Conservation (phyloP, 2,888 invertebrate genomes). For the Lasiommata megera region DNA sequence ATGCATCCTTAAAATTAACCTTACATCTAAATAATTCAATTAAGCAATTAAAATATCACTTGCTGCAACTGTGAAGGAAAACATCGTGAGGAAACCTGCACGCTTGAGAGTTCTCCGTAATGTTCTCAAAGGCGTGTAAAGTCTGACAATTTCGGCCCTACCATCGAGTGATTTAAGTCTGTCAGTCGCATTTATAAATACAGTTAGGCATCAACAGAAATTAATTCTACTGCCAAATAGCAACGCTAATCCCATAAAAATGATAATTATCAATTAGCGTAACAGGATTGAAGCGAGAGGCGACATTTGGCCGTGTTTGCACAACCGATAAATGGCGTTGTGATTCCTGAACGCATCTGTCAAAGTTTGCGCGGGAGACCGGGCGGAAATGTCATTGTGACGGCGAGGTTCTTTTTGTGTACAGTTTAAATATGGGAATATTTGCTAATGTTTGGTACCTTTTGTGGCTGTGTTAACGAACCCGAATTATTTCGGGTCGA, state of each 20-base stretch:
- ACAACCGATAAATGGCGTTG: conserved; percentile 57
- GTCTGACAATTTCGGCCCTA: too few species aligned
- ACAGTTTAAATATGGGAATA: neutral
- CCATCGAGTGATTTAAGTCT: too few species aligned
- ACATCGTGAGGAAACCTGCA: too few species aligned
- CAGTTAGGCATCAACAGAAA: neutral
- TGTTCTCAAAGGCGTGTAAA: too few species aligned
- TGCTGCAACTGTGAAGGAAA: too few species aligned
- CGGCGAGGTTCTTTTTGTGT: conserved; percentile 10
- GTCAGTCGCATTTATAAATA: neutral
- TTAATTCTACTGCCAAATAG: neutral
- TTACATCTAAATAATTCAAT: too few species aligned
- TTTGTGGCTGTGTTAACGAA: too few species aligned
- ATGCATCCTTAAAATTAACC: too few species aligned
- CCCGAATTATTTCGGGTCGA: too few species aligned
- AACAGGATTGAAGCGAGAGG: conserved; percentile 56
- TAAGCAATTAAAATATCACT: too few species aligned
- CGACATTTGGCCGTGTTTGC: conserved; percentile 76
- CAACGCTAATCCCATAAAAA: conserved; percentile 67
- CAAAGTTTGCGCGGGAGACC: conserved; percentile 35
- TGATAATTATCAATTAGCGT: conserved; percentile 74
- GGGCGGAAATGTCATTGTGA: conserved; percentile 3
- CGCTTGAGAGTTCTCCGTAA: too few species aligned
- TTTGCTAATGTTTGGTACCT: too few species aligned
- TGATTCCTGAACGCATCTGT: conserved; percentile 59